Conservation (phyloP, 2,888 invertebrate species). For the Chrysolina haemoptera region DNA sequence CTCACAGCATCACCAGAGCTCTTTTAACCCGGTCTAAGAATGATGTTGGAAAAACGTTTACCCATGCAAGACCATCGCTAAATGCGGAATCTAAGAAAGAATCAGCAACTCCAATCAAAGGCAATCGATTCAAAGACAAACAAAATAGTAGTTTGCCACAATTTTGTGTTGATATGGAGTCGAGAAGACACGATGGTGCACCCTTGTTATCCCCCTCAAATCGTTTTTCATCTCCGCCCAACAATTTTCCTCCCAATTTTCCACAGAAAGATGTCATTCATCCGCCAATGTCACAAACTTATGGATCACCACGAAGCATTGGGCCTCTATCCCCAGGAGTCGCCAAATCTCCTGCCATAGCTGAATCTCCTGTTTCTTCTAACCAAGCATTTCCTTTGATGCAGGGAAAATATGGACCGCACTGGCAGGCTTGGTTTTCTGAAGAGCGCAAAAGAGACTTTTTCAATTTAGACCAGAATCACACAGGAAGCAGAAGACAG, state of each 20-base stretch:
- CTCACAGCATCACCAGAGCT: not conserved
- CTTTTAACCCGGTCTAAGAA: not conserved
- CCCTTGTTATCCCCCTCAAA: not conserved
- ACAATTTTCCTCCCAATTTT: not conserved
- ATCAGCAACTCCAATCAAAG: not conserved
- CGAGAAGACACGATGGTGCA: not conserved
- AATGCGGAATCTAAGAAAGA: not conserved
- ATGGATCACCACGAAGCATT: not conserved
- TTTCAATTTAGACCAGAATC: constrained; percentile 22
- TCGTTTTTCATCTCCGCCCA: not conserved
- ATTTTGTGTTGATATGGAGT: not conserved
- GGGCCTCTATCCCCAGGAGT: not conserved
- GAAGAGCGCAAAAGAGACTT: constrained; percentile 37
- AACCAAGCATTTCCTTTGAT: not conserved
- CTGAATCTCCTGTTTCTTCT: not conserved
- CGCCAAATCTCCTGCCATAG: not conserved
- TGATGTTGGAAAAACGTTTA: not conserved
- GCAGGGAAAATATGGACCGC: constrained; percentile 15
- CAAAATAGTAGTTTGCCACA: not conserved
- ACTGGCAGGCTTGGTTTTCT: constrained; percentile 40
- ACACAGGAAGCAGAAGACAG: constrained; percentile 32
- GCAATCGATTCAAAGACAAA: not conserved
- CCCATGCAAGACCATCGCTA: not conserved
- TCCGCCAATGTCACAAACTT: not conserved
- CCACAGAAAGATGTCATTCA: not conserved